phyloP scores from a whole-genome alignment of 2,797 vertebrate species.

The Xenops minutus region DNA sequence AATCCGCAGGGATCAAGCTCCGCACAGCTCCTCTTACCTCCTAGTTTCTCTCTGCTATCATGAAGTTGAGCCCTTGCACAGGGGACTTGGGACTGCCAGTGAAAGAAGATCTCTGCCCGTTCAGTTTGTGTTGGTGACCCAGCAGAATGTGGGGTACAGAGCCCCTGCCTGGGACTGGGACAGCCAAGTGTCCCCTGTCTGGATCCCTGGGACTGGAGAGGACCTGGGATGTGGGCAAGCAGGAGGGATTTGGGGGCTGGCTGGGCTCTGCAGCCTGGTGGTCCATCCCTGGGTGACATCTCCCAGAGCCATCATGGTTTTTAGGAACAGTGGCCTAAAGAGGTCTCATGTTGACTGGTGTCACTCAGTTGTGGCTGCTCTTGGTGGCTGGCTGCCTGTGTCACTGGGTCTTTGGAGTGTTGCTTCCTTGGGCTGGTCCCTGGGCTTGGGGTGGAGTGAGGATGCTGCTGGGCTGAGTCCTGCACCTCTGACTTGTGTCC shows the following conservation, averaged over 20 bases:
- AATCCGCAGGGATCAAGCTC: slow-evolving; percentile 24
- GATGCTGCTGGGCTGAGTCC: not conserved
- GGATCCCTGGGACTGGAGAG: not conserved
- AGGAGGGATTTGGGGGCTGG: not conserved
- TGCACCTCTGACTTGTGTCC: not conserved
- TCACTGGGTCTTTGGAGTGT: fast-evolving
- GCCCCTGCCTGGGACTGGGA: not conserved
- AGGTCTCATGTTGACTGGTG: fast-evolving
- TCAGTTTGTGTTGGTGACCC: not conserved
- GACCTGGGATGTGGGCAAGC: not conserved
- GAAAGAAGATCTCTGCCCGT: slow-evolving; percentile 20
- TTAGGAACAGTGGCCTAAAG: not conserved
- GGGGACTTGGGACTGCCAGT: not conserved
- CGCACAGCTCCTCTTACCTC: not conserved
- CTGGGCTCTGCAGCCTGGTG: not conserved
- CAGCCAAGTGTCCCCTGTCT: not conserved
- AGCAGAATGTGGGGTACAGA: too few species aligned
- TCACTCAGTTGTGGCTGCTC: not conserved
- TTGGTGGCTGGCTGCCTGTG: not conserved
- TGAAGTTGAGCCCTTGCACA: not conserved
- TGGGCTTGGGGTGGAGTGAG: not conserved
- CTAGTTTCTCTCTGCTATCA: not conserved
- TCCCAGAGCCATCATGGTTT: not conserved
- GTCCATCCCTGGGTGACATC: not conserved
- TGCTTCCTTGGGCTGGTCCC: not conserved